Base-by-base conservation (phyloP, 2,888 invertebrate genomes). In the Drosophila imparisetae region DNA sequence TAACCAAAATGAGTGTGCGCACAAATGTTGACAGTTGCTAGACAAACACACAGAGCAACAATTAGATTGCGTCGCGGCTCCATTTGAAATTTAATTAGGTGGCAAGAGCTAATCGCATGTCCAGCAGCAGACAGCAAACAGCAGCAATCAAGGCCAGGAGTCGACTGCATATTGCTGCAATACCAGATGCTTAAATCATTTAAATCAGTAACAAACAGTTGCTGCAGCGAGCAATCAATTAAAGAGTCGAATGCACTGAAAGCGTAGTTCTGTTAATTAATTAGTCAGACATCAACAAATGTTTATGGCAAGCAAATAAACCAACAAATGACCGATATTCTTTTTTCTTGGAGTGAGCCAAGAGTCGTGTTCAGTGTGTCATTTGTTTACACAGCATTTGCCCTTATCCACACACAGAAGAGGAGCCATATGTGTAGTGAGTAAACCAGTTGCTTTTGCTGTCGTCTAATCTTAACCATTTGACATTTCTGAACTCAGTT, bases 11-110 rank as follows among this genome's bases (percentile, higher is more conserved):
- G 73, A 68, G 62, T 53, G 60, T 53, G 57, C 53, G 63, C 30
- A 42, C 49, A 61, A 49, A 59, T 57, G 75, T 67, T 66, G 66
- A 71, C 75, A 54, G 50, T 42, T 27, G 42, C 24, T 3, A 40
- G 48, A 61, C 53, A 50, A 55, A 65, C 66, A 68, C 60, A 73
- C 58, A 42, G 50, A 27, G 13, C 13, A 29, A 15, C 80, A 66
- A 83, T 72, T 85, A 76, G 68, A 68, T 69, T 72, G 68, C 32
- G 69, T 40, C 52, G 59, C 57, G 70, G 72, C 52, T 76, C 84
- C 79, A 76, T 86, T 79, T 82, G 69, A 71, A 76, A 85, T 81
- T 89, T 85, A 89, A 86, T 86, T 86, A 84, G 82, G 79, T 81
- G 84, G 64, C 73, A 66, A 69, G 36, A 68, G 60, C 74, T 76